Percentiles rank a stretch among this genome's conserved stretches.
phyloP scores from a whole-genome alignment of 2,888 invertebrate species.

The Pristionchus exspectatus region DNA sequence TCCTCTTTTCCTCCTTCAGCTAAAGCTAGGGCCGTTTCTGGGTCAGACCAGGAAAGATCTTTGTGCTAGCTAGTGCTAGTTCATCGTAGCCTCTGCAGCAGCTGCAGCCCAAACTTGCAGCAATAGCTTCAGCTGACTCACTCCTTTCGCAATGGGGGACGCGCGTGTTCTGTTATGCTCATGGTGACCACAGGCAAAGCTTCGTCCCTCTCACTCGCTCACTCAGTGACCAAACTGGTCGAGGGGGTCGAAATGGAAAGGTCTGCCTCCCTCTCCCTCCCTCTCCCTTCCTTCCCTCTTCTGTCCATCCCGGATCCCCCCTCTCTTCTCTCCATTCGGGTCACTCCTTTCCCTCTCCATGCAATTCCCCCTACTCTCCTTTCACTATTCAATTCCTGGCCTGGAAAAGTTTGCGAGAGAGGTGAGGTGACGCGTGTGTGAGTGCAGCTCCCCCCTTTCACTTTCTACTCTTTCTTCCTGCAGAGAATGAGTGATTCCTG shows the following conservation, averaged over 20 bases:
- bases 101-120: neutral
- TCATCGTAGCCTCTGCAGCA: neutral
- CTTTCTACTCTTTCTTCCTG: neutral
- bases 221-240: neutral
- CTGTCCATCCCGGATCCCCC: constrained; percentile 51
- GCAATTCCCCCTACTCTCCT: neutral
- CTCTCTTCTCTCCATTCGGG: constrained; percentile 22
- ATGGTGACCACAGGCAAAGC: neutral
- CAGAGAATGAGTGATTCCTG: neutral
- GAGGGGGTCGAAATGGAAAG: constrained; percentile 49
- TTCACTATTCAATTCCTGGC: constrained; percentile 43
- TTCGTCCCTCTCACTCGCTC: neutral
- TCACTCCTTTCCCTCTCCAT: constrained; percentile 35
- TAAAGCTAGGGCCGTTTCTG: constrained; percentile 14
- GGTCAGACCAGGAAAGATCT: neutral
- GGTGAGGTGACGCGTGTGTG: neutral
- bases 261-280: constrained; percentile 32
- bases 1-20: neutral
- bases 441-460: neutral
- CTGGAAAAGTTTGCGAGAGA: constrained; percentile 13
- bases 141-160: neutral
- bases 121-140: neutral
- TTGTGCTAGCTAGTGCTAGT: neutral
- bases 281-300: constrained; percentile 11
- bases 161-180: constrained; percentile 5